phyloP scores from a whole-genome alignment of 2,888 invertebrate genomes.

The Cantharis lateralis region DNA sequence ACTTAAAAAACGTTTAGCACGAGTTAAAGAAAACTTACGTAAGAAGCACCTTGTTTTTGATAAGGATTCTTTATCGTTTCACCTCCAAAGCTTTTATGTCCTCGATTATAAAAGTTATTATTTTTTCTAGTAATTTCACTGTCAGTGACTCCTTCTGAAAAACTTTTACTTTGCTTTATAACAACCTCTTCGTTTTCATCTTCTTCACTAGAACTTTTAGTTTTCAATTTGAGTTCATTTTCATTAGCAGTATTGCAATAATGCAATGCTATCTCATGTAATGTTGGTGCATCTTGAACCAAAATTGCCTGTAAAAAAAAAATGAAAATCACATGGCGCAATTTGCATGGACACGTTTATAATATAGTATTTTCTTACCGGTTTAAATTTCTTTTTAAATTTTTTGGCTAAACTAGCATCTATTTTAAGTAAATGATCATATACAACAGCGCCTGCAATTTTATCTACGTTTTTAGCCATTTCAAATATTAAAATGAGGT shows the following conservation, averaged over 20 bases:
- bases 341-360: background rate
- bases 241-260: background rate
- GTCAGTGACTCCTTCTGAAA: slow-evolving; percentile 30
- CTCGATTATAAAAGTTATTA: slow-evolving; percentile 29
- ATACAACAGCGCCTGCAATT: slow-evolving; percentile 63
- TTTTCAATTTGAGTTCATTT: slow-evolving; percentile 12
- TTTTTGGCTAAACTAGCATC: slow-evolving; percentile 70
- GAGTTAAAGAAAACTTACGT: background rate
- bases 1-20: background rate
- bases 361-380: slow-evolving; percentile 63
- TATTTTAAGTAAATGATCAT: slow-evolving; percentile 67
- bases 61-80: slow-evolving; percentile 18
- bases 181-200: slow-evolving; percentile 33
- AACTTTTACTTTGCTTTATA: background rate
- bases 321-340: slow-evolving; percentile 24
- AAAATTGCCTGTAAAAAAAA: slow-evolving; percentile 60
- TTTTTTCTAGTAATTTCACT: slow-evolving; percentile 11
- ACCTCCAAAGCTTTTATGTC: slow-evolving; percentile 22
- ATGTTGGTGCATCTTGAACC: slow-evolving; percentile 67
- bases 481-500: slow-evolving; percentile 12
- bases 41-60: background rate
- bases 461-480: slow-evolving; percentile 56
- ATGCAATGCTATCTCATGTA: slow-evolving; percentile 60
- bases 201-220: slow-evolving; percentile 38
- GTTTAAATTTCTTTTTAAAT: slow-evolving; percentile 73